phyloP scores from a whole-genome alignment of 2,888 invertebrate species.

The Pristionchus arcanus region DNA sequence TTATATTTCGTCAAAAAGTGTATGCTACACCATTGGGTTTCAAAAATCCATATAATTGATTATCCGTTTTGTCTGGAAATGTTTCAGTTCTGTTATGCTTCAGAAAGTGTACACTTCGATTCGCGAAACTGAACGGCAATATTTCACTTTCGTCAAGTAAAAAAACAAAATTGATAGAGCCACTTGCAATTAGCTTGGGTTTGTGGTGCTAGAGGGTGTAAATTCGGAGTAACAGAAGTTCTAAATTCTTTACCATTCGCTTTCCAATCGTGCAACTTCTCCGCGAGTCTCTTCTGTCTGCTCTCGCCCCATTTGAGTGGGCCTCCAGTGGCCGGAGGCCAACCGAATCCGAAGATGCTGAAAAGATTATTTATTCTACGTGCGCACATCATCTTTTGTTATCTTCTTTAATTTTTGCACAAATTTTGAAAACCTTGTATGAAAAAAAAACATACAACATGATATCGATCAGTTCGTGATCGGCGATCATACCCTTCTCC shows the following conservation, averaged over 20 bases:
- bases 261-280: conserved; percentile 22
- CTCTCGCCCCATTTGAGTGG: conserved; percentile 67
- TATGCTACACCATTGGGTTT: too few relatives aligned
- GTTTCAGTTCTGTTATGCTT: not conserved
- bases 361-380: not conserved
- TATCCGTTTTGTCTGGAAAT: not conserved
- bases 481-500: conserved; percentile 69
- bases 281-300: conserved; percentile 23
- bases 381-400: not conserved
- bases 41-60: not conserved
- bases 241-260: not conserved
- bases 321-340: conserved; percentile 69
- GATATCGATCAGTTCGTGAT: conserved; percentile 67
- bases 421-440: not conserved
- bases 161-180: not conserved
- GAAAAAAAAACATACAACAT: conserved; percentile 67
- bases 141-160: too few relatives aligned
- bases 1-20: too few relatives aligned
- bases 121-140: too few relatives aligned
- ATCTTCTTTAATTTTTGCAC: not conserved
- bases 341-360: conserved; percentile 71
- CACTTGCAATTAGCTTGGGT: too few relatives aligned
- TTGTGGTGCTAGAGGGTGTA: too few relatives aligned
- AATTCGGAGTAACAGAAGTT: too few relatives aligned
- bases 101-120: too few relatives aligned